These are phyloP conservation scores for Spilogale gracilis DNA, from an alignment of 2,113 vertebrate genomes.

Conservation along the genomic window DNA sequence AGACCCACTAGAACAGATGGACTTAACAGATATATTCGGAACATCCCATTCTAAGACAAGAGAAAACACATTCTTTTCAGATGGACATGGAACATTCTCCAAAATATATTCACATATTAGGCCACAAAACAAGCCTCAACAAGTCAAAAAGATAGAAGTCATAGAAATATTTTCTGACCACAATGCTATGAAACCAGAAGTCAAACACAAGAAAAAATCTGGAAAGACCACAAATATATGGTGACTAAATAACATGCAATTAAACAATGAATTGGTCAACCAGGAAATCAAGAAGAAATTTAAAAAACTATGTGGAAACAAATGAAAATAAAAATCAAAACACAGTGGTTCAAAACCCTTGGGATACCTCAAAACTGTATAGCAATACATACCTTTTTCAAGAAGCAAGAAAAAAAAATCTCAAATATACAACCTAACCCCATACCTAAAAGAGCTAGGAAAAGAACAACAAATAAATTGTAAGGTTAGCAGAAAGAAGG, in stretches of 20 bases:
- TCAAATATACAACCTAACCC: not conserved
- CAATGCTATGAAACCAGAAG: not conserved
- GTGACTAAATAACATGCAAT: not conserved
- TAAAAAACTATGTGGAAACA: not conserved
- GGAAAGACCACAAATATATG: not conserved
- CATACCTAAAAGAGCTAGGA: not conserved
- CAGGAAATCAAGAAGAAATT: not conserved
- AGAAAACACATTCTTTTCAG: not conserved
- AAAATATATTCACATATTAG: not conserved
- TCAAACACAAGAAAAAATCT: not conserved
- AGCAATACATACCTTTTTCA: not conserved
- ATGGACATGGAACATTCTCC: not conserved
- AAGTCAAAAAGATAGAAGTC: not conserved
- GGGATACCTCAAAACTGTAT: not conserved
- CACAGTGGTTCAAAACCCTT: not conserved
- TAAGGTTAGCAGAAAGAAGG: not conserved
- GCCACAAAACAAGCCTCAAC: not conserved
- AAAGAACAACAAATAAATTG: not conserved
- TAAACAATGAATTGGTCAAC: not conserved
- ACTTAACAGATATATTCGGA: not conserved
- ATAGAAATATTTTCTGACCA: not conserved
- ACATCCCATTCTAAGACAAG: not conserved
- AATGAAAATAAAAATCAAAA: not conserved
- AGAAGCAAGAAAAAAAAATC: not conserved
- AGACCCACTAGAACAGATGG: not conserved